Conservation (phyloP, 35 echinoderm and acorn worm species). For the Diadema setosum region DNA sequence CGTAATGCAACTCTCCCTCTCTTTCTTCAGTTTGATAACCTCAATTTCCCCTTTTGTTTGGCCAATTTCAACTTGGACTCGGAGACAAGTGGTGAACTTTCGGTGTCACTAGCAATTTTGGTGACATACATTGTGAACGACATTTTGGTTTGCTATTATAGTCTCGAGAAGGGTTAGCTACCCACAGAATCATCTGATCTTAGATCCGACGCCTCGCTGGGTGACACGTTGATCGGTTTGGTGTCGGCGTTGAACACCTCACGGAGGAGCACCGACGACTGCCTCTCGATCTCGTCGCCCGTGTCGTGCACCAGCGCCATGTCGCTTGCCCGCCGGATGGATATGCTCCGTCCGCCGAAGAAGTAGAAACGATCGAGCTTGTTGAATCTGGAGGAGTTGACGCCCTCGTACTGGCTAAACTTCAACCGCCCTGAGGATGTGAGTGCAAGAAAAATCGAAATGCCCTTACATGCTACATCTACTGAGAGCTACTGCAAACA, state of each 20-base stretch:
- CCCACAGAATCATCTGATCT: slow-evolving; percentile 87
- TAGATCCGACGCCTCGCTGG: slow-evolving; percentile 27
- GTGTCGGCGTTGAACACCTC: slow-evolving; percentile 70
- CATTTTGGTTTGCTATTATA: too few relatives aligned
- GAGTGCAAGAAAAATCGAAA: too few relatives aligned
- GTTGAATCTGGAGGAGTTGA: background rate
- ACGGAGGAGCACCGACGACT: slow-evolving; percentile 10
- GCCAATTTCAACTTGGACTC: too few relatives aligned
- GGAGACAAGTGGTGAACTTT: too few relatives aligned
- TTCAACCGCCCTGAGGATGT: slow-evolving; percentile 48
- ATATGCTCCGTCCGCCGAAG: slow-evolving; percentile 67
- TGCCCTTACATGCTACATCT: too few relatives aligned
- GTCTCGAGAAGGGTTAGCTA: too few relatives aligned
- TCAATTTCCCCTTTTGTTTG: too few relatives aligned
- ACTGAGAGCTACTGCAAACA: too few relatives aligned
- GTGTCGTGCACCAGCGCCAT: slow-evolving; percentile 57
- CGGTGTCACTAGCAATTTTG: too few relatives aligned
- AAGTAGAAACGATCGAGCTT: slow-evolving; percentile 41
- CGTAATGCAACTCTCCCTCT: too few relatives aligned
- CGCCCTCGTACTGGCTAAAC: slow-evolving; percentile 57
- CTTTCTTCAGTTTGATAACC: too few relatives aligned
- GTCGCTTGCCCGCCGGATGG: slow-evolving; percentile 24
- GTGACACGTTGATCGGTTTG: slow-evolving; percentile 11
- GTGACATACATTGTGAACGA: too few relatives aligned
- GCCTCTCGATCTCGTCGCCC: slow-evolving; percentile 72